These are phyloP conservation scores for Dorcus parallelipipedus DNA, from an alignment of 2,888 invertebrate species.

Conservation along the genomic window DNA sequence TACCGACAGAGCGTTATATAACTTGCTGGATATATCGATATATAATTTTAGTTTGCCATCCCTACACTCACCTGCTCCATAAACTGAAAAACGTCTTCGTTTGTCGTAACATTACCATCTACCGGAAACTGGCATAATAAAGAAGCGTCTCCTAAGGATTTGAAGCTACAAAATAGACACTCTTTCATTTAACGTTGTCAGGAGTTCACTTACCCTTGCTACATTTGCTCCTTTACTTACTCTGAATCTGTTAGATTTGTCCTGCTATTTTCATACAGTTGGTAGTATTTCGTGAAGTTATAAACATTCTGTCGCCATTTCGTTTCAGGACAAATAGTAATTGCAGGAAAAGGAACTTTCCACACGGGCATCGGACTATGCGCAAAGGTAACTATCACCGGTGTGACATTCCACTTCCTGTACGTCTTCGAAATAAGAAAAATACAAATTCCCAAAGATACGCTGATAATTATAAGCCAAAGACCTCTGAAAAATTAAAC, in stretches of 20 bases:
- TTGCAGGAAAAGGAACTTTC: constrained; percentile 54
- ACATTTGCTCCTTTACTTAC: constrained; percentile 45
- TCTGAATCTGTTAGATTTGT: constrained; percentile 53
- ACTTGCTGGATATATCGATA: too few relatives aligned
- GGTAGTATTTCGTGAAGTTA: constrained; percentile 61
- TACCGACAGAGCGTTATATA: too few relatives aligned
- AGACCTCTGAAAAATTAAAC: constrained; percentile 52
- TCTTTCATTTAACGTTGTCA: too few relatives aligned
- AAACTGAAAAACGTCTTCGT: constrained; percentile 54
- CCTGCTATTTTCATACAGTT: constrained; percentile 25
- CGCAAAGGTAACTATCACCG: constrained; percentile 74
- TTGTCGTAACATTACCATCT: constrained; percentile 53
- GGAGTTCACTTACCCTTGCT: too few relatives aligned
- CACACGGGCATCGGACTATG: constrained; percentile 68
- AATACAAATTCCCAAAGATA: constrained; percentile 60
- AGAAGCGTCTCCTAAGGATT: constrained; percentile 54
- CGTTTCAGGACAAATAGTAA: constrained; percentile 52
- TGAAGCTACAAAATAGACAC: constrained; percentile 3
- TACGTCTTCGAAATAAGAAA: constrained; percentile 62
- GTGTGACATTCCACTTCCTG: constrained; percentile 70
- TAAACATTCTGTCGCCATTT: constrained; percentile 62
- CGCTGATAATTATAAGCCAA: constrained; percentile 61
- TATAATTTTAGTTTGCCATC: too few relatives aligned
- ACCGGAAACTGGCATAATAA: constrained; percentile 58
- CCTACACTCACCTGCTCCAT: constrained; percentile 50